Percentiles rank a stretch among this genome's conserved stretches.
These are phyloP conservation scores for Catharus bicknelli DNA, from an alignment of 2,113 vertebrate species.

Conservation along the genomic window DNA sequence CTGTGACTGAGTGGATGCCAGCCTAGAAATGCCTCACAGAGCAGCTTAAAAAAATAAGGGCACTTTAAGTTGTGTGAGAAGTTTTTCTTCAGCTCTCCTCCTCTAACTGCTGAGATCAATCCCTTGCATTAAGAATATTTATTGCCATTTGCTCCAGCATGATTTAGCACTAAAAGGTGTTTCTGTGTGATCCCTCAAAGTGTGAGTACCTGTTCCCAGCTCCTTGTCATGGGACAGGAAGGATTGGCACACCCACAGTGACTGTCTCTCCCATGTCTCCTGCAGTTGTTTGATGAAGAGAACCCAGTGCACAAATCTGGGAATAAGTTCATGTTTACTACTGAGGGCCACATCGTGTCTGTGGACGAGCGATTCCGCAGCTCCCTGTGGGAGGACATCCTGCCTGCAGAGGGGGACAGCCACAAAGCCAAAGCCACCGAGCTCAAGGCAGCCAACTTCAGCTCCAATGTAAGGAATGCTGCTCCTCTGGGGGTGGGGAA, in stretches of 20 bases:
- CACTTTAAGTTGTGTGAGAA: not conserved
- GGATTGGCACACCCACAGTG: rapidly evolving
- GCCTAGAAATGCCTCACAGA: not conserved
- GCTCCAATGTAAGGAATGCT: conserved; percentile 81
- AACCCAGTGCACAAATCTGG: conserved; percentile 93
- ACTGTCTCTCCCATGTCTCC: not conserved
- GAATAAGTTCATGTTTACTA: conserved; percentile 95
- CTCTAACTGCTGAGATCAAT: not conserved
- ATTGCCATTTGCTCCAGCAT: not conserved
- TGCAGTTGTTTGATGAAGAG: conserved; percentile 94
- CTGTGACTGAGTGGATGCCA: not conserved
- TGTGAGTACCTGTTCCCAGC: rapidly evolving
- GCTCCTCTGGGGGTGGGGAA: not conserved
- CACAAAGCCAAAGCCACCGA: conserved; percentile 18
- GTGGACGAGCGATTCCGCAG: conserved; percentile 88
- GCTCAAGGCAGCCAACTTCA: conserved; percentile 78
- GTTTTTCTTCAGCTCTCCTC: not conserved
- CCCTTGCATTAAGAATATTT: not conserved
- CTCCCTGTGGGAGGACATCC: conserved; percentile 84
- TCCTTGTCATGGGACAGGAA: rapidly evolving
- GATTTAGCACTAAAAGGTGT: not conserved
- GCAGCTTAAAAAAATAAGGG: not conserved
- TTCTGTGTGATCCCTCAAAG: not conserved
- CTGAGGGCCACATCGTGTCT: conserved; percentile 94
- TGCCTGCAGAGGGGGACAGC: conserved; percentile 65